Base-by-base conservation (phyloP, 35 echinoderm and acorn worm species). In the Diadema setosum region DNA sequence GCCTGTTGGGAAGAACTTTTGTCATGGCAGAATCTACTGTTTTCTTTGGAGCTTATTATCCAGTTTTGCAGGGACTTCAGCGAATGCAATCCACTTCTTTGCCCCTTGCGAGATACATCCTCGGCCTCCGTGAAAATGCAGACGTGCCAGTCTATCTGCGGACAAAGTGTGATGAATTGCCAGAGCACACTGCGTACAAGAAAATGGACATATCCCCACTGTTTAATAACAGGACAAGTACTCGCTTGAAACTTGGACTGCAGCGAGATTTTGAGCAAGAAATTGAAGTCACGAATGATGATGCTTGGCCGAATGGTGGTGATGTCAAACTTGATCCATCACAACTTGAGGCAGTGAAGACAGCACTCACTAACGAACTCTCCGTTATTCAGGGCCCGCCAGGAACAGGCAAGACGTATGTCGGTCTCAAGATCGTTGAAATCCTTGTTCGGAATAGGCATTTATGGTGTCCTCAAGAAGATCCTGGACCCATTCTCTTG, bases 1-100 rank as follows among this genome's bases (percentile, higher is more conserved):
- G 59, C 35, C 30, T 43, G 7, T 41, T 46, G 24, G 16, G n/a
- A n/a, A 36, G 59, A 42, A 55, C 5, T 2, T 97, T 87, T 55
- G 21, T 82, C 20, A 98, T 98, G 92, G 92, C 64, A 14, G 96
- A 98, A 58, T 91, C 96, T 14, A 30, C 85, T 11, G 89, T 89
- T 26, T 98, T 84, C 52, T 98, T 92, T 86, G 96, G 94, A 80
- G 92, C 89, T 17, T 94, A 98, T 49, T 63, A 89, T 46, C 89
- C 89, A 48, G 89, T 94, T 56, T 49, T 98, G 3, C 18, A 74
- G 24, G 86, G 92, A 39, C 89, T 98, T 16, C 83, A 98, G 57
- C 24, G 83, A 35, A 69, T 98, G 1, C 32, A 75, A n/a, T 45
- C 78, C 4, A 57, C 24, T 18, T 33, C 11, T 4, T 81, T 98